Evolutionary conservation across 1,140 invertebrate species (phyloP).

Genomic region (Brachionus rubens): DNA sequence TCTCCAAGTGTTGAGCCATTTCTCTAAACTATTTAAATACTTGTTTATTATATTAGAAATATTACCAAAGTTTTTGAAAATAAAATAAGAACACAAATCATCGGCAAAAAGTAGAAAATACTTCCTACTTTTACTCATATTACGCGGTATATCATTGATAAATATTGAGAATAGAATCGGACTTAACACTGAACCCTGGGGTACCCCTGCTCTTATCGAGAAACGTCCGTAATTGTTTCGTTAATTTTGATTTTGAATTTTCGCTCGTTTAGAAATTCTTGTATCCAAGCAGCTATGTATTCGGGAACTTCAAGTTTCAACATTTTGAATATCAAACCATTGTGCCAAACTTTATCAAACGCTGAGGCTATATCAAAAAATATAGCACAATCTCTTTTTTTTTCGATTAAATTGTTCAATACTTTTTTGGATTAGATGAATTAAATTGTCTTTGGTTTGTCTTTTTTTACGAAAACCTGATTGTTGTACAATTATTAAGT

Average conservation of each 20-base stretch:
- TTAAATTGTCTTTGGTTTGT: constrained; percentile 6
- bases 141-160: background rate
- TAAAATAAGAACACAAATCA: too few relatives aligned
- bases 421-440: background rate
- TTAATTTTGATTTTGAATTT: background rate
- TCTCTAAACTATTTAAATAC: too few relatives aligned
- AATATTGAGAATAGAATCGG: background rate
- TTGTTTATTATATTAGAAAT: too few relatives aligned
- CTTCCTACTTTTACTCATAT: too few relatives aligned
- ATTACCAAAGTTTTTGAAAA: too few relatives aligned
- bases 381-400: background rate
- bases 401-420: background rate
- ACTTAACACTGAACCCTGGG: background rate
- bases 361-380: background rate
- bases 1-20: too few relatives aligned
- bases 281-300: background rate
- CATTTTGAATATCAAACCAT: background rate
- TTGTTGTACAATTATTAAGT: background rate
- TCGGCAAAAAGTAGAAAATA: too few relatives aligned
- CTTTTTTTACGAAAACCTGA: background rate
- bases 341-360: background rate
- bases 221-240: background rate
- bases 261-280: background rate
- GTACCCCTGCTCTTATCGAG: background rate
- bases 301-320: background rate